A percentile compares a stretch with the other conserved stretches of the same genome.
These are phyloP conservation scores for Australoheros scitulus DNA, from an alignment of 2,113 vertebrate species.

Conservation along the genomic window DNA sequence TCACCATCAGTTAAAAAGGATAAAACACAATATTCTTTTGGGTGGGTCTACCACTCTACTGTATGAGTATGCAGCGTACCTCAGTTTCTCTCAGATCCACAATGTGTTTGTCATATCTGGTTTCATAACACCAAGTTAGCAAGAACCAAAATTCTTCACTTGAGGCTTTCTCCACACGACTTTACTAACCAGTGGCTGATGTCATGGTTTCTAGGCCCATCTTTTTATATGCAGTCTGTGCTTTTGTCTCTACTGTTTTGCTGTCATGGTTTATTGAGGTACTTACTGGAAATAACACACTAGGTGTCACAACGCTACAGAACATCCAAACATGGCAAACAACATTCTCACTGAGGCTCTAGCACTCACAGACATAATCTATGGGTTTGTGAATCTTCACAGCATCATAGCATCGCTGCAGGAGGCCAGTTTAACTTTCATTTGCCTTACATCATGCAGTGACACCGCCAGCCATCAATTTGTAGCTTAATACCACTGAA, in stretches of 20 bases:
- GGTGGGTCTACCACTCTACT: background rate
- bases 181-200: background rate
- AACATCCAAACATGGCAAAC: background rate
- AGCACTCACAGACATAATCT: background rate
- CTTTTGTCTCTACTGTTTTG: background rate
- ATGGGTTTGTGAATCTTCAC: too few relatives aligned
- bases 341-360: background rate
- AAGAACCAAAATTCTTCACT: background rate
- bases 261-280: background rate
- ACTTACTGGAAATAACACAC: background rate
- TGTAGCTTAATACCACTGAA: background rate
- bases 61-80: background rate
- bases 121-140: background rate
- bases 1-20: background rate
- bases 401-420: background rate
- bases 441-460: background rate
- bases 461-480: background rate
- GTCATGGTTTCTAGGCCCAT: background rate
- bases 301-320: background rate
- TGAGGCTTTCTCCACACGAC: background rate
- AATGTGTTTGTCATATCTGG: background rate
- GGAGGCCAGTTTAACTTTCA: background rate
- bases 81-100: background rate
- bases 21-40: background rate
- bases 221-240: background rate